These are phyloP conservation scores for Prochilodus magdalenae DNA, from an alignment of 2,113 vertebrate species.

Conservation along the genomic window DNA sequence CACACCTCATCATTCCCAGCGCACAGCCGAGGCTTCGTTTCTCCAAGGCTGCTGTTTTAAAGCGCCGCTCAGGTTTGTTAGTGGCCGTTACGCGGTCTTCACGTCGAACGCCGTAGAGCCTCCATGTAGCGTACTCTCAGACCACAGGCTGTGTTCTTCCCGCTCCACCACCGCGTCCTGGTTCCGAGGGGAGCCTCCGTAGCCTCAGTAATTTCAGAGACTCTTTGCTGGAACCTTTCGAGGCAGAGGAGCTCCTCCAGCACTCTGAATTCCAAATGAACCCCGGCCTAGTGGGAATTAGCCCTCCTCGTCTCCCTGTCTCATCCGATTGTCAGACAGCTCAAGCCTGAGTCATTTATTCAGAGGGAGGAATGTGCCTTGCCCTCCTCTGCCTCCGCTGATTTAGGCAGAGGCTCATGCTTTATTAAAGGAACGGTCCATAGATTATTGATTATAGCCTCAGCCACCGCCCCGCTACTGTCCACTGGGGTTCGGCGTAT, in stretches of 20 bases:
- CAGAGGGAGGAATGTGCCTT: slow-evolving; percentile 50
- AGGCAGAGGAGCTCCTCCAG: slow-evolving; percentile 37
- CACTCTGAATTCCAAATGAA: slow-evolving; percentile 61
- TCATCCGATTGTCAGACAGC: slow-evolving; percentile 55
- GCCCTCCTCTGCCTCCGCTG: slow-evolving; percentile 26
- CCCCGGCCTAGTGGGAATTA: slow-evolving; percentile 44
- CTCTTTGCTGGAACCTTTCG: slow-evolving; percentile 21
- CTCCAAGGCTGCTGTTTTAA: not conserved
- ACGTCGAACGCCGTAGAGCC: not conserved
- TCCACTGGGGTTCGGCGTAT: slow-evolving; percentile 34
- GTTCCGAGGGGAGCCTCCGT: not conserved
- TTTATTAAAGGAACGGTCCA: slow-evolving; percentile 68
- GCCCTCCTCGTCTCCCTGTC: slow-evolving; percentile 53
- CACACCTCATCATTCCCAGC: not conserved
- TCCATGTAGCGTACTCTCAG: not conserved
- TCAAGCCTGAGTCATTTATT: slow-evolving; percentile 60
- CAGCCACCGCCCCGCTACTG: slow-evolving; percentile 37
- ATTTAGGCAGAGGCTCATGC: slow-evolving; percentile 60
- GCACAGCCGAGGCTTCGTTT: not conserved
- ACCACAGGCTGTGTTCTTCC: not conserved
- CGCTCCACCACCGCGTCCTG: not conserved
- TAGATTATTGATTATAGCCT: slow-evolving; percentile 75
- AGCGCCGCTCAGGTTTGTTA: not conserved
- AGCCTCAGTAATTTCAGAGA: slow-evolving; percentile 12
- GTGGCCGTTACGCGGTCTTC: not conserved